Base-by-base conservation (phyloP, 2,888 invertebrate species). In the Dorcus parallelipipedus region DNA sequence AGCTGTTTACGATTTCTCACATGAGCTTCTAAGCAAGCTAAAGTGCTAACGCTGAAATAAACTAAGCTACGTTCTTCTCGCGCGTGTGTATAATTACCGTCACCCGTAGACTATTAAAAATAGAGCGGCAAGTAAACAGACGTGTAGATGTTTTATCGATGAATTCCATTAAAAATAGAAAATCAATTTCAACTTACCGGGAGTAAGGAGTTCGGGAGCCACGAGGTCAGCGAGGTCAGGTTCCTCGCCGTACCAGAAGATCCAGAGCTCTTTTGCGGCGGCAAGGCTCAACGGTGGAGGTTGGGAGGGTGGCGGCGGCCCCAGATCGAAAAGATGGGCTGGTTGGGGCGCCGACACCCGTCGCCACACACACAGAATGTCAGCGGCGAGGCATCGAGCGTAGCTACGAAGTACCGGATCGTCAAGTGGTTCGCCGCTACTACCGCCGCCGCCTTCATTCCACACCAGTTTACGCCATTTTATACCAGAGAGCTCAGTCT, bases 191-290 rank as follows among this genome's bases (percentile, higher is more conserved):
- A 23, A 86, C 90, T 89, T 81, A 96, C 96, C 95, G 78, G 88
- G 86, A 66, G 86, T 84, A 75, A 92, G 88, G 67, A 96, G 86
- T 76, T 95, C 94, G 9, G 90, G 88, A 60, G 91, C 88, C 69
- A 95, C 90, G 72, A 95, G 83, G 61, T 90, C 89, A 72, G 85
- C 86, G 65, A 95, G 85, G 80, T 95, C 93, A 57, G 95, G 95
- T 80, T 95, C 95, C 78, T 97, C 96, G 74, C 97, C 97, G 82
- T 98, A 99, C 98, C 98, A 99, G 84, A 99, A 99, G 79, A 99
- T 93, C 98, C 98, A 99, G 62, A 99, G 86, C 80, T 99, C 98
- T 83, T 97, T 98, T 79, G 93, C 89, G 74, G 92, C 90, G 76
- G 89, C 87, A 70, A 93, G 84, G 71, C 91, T 90, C 72, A 93